Evolutionary conservation across 2,797 vertebrate species (phyloP), one percentile per base, ranked within the genome.

Genomic region (Atherinosoma microstoma): DNA sequence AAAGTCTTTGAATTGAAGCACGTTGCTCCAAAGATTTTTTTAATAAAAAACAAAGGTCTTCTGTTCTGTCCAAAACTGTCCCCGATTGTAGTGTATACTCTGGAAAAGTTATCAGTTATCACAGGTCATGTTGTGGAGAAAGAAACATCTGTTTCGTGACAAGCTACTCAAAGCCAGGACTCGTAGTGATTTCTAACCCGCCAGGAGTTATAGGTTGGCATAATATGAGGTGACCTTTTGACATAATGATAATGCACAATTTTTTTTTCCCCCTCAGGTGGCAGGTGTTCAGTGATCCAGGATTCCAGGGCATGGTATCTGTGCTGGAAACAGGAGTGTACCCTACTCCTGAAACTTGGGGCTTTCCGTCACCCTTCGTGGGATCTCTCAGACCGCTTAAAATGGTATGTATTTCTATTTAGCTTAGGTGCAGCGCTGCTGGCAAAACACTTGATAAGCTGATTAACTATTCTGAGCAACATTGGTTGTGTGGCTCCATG

Each of bases 211-310:
- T 13, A 16, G 29, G 35, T 27, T 47, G 15, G 7, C 11, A 34
- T 59, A 58, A 64, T 63, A 47, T 45, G 29, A 34, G 40, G 9
- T 20, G 36, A 75, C 10, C 18, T 56, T 66, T 49, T 53, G 34
- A 58, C 22, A 38, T 56, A 9, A 35, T 61, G 36, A 22, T 53
- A 35, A n/a, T 18, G 4, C 18, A 18, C 40, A 16, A 49, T 12
- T 27, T 66, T 10, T 34, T 34, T 29, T 57, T 40, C 66, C n/a
- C 66, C n/a, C 6, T 67, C 82, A 99, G 98, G 76, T 99, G 98
- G 98, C 80, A 98, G 66, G 90, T 99, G 80, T 98, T 95, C 86
- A 97, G 97, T 91, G 96, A 98, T 60, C 95, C 97, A 2, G 96
- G 95, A 35, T 98, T 96, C 79, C 93, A 97, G 84, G 97, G 97